Evolutionary conservation across 2,888 invertebrate genomes (phyloP).

Genomic region (Diabrotica balteata): DNA sequence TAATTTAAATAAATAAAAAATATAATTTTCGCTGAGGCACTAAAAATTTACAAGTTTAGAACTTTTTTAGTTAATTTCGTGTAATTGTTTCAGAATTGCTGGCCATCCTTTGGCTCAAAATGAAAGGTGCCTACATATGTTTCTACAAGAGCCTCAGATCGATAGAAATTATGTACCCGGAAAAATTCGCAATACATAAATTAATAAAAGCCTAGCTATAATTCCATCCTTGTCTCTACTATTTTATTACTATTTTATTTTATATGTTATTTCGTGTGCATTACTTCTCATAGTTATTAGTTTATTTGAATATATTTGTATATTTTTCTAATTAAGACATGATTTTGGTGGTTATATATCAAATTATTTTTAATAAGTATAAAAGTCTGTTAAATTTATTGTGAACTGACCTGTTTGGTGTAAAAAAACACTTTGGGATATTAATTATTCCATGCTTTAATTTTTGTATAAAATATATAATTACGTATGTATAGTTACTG

Average conservation of each 20-base stretch:
- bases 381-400: constrained; percentile 25
- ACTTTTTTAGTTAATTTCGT: too few relatives aligned
- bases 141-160: constrained; percentile 95
- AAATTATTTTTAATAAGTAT: constrained; percentile 23
- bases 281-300: constrained; percentile 30
- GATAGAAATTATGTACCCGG: constrained; percentile 99
- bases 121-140: constrained; percentile 99
- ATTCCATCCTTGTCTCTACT: constrained; percentile 40
- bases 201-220: constrained; percentile 32
- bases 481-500: constrained; percentile 43
- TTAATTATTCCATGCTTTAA: constrained; percentile 44
- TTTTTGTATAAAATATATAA: constrained; percentile 43
- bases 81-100: constrained; percentile 74
- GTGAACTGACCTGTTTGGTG: constrained; percentile 31
- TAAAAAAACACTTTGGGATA: constrained; percentile 33
- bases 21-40: too few relatives aligned
- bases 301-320: constrained; percentile 33
- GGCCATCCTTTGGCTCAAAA: constrained; percentile 99
- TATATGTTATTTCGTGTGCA: constrained; percentile 24
- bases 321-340: constrained; percentile 29
- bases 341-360: constrained; percentile 26
- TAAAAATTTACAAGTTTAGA: too few relatives aligned
- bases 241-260: constrained; percentile 20
- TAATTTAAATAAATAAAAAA: too few relatives aligned
- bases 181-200: constrained; percentile 95